Evolutionary conservation across 2,888 invertebrate genomes (phyloP), one percentile per base, ranked within the genome.

Genomic region (Eupithecia subfuscata): DNA sequence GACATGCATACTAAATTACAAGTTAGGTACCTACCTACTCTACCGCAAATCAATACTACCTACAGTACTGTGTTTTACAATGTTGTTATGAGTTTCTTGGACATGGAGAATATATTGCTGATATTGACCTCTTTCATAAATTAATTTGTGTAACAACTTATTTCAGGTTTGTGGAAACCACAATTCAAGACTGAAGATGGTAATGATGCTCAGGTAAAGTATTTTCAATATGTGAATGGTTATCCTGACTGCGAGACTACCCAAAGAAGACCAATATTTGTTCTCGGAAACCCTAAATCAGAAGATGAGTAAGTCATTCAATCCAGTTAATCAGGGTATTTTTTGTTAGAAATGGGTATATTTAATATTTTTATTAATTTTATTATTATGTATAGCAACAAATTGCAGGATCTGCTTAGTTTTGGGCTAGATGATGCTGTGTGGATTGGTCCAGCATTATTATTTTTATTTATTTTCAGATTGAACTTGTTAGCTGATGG

Each of bases 401-500:
- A 34, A 34, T 30, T 34, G 5, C 34, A 34, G 7, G 40, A 0
- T 40, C 40, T 40, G 40, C 8, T 8, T 40, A 52, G 18, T n/a
- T 52, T 52, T 9, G 52, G n/a, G 18, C 52, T n/a, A 52, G n/a
- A n/a, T 52, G n/a, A 18, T 45, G 40, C 9, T 40, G 9, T 40
- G 18, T 45, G 16, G 16, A 18, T 45, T 18, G 45, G 45, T n/a
- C 52, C 52, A 52, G n/a, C n/a, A 56, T 56, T 56, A 56, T 30
- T 16, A 12, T 25, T 9, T 18, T 16, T 30, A 30, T 63, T 56
- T 69, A 40, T 43, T 88, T 90, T 45, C 83, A 96, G 96, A 89
- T 89, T 97, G 70, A 95, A 96, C 73, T 92, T 98, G 43, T 89
- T 98, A 74, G 95, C 96, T 0, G 96, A 96, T 89, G 98, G 98